phyloP scores from a whole-genome alignment of 2,888 invertebrate species.

The Drosophila fulvimacula region DNA sequence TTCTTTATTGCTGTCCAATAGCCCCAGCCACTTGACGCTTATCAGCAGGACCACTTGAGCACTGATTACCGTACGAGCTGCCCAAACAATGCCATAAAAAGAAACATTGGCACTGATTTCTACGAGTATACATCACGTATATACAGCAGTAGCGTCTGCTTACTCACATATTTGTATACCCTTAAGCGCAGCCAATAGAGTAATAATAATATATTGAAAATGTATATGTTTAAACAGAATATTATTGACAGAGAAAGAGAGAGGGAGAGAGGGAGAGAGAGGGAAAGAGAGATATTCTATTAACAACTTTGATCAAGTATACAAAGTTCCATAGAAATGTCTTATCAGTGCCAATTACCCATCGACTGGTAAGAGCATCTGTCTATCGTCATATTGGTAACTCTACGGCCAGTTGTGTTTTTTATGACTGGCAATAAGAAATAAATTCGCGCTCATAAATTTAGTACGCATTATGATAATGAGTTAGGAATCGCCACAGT shows the following conservation, averaged over 20 bases:
- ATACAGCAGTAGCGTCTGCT: neutral
- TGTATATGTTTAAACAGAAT: neutral
- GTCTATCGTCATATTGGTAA: neutral
- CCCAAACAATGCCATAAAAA: conserved; percentile 11
- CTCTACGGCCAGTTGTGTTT: neutral
- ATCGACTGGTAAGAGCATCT: neutral
- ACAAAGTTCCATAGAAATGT: neutral
- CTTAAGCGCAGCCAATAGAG: neutral
- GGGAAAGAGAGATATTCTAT: neutral
- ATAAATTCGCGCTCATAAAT: conserved; percentile 38
- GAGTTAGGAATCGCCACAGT: conserved; percentile 21
- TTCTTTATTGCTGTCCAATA: conserved; percentile 26
- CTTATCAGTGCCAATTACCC: neutral
- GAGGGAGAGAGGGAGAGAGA: too few relatives aligned
- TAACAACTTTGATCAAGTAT: neutral
- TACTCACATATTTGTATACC: neutral
- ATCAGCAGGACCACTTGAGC: conserved; percentile 40
- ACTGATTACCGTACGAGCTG: conserved; percentile 26
- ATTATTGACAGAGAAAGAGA: neutral
- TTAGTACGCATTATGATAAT: conserved; percentile 42
- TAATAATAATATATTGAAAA: neutral
- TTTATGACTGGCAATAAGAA: conserved; percentile 29
- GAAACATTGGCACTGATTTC: conserved; percentile 28
- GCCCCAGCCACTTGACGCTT: conserved; percentile 37
- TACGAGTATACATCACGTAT: conserved; percentile 30